Conservation (phyloP, 2,888 invertebrate species). For the Drosophila eohydei region DNA sequence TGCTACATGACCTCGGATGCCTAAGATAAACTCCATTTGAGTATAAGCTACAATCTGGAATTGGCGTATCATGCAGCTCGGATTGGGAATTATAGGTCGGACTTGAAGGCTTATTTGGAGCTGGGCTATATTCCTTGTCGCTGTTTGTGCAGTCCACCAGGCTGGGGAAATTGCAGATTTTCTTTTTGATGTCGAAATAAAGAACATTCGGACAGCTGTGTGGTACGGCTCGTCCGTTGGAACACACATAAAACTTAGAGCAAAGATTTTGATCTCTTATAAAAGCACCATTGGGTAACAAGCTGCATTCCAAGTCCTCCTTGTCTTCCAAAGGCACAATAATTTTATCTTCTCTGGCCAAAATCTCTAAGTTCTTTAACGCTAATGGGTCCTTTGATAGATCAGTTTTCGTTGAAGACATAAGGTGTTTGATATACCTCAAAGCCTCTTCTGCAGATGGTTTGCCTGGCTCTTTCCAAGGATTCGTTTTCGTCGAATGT, state of each 20-base stretch:
- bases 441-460: background rate
- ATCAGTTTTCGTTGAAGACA: background rate
- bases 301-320: slow-evolving; percentile 21
- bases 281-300: slow-evolving; percentile 43
- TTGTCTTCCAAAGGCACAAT: background rate
- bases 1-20: slow-evolving; percentile 39
- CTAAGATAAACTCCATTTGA: slow-evolving; percentile 39
- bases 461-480: background rate
- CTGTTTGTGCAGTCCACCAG: slow-evolving; percentile 55
- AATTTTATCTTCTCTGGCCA: background rate
- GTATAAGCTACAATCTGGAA: slow-evolving; percentile 34
- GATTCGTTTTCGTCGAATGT: background rate
- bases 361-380: background rate
- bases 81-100: background rate
- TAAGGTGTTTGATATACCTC: background rate
- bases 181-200: slow-evolving; percentile 49
- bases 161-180: slow-evolving; percentile 59
- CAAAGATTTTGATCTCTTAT: slow-evolving; percentile 48
- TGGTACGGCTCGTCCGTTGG: slow-evolving; percentile 50
- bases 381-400: background rate
- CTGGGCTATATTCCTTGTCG: background rate
- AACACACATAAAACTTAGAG: slow-evolving; percentile 58
- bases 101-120: background rate
- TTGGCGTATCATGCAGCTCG: background rate
- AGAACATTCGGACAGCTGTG: slow-evolving; percentile 49